phyloP scores from a whole-genome alignment of 2,113 vertebrate species.

The Sciurus niger region DNA sequence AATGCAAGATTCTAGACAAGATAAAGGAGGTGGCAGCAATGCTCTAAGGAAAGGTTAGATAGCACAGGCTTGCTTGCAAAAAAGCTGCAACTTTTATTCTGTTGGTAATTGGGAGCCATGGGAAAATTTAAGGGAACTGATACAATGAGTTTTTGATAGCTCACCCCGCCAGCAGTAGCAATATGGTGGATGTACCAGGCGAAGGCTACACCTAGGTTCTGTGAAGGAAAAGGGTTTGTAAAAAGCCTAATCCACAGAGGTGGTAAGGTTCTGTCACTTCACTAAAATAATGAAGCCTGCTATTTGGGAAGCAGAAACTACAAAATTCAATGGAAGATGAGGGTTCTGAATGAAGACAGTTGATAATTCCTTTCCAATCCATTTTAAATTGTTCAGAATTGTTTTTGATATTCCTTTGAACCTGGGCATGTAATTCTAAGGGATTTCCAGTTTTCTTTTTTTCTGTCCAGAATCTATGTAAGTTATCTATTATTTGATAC shows the following conservation, averaged over 20 bases:
- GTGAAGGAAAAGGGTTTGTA: neutral
- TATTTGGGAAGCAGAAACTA: neutral
- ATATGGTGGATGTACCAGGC: neutral
- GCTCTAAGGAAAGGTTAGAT: neutral
- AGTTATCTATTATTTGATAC: slow-evolving; percentile 48
- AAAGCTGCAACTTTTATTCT: neutral
- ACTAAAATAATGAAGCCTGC: neutral
- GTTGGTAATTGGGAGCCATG: neutral
- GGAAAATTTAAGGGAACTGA: slow-evolving; percentile 18
- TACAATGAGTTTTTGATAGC: neutral
- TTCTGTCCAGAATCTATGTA: neutral
- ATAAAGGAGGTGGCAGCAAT: slow-evolving; percentile 19
- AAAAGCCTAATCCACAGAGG: slow-evolving; percentile 17
- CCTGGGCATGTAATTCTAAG: neutral
- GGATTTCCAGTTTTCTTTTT: neutral
- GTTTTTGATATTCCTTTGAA: neutral
- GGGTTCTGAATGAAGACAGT: neutral
- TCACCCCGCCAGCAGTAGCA: neutral
- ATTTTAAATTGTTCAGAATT: neutral
- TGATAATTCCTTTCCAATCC: neutral
- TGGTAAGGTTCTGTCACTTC: neutral
- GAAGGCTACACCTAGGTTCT: neutral
- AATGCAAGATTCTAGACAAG: neutral
- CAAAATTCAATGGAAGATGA: neutral
- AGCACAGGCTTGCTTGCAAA: neutral